Conservation (phyloP, 2,797 vertebrate species). For the Sphenodon punctatus region DNA sequence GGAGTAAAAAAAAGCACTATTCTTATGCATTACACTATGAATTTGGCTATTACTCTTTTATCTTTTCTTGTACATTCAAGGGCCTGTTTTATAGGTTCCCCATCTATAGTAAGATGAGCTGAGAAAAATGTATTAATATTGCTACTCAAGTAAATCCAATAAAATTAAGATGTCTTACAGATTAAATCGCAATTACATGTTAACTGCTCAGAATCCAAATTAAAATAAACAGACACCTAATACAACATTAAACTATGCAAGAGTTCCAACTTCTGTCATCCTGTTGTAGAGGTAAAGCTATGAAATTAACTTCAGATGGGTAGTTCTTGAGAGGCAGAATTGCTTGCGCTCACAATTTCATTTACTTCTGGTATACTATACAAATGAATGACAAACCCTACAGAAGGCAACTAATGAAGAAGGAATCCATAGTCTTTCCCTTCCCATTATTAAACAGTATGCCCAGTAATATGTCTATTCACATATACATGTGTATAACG, state of each 20-base stretch:
- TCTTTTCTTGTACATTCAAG: too few species aligned
- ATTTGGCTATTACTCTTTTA: too few species aligned
- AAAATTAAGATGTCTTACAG: background rate
- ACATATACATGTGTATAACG: too few species aligned
- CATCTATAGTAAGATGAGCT: background rate
- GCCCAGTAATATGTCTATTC: rapidly evolving
- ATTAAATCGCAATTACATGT: background rate
- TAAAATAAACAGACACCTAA: background rate
- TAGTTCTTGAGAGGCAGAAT: background rate
- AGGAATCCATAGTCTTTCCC: background rate
- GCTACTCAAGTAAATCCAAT: background rate
- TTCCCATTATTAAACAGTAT: background rate
- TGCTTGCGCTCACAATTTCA: background rate
- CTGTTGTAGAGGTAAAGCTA: background rate
- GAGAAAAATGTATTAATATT: background rate
- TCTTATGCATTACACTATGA: too few species aligned
- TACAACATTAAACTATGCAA: background rate
- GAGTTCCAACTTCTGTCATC: background rate
- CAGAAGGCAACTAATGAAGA: background rate
- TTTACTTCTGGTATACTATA: background rate
- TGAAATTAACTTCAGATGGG: background rate
- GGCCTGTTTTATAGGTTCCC: background rate
- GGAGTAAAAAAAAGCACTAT: too few species aligned
- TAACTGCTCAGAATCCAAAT: background rate
- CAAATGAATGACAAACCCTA: too few species aligned